Conservation (phyloP, 2,113 vertebrate genomes). For the Gadus chalcogrammus region DNA sequence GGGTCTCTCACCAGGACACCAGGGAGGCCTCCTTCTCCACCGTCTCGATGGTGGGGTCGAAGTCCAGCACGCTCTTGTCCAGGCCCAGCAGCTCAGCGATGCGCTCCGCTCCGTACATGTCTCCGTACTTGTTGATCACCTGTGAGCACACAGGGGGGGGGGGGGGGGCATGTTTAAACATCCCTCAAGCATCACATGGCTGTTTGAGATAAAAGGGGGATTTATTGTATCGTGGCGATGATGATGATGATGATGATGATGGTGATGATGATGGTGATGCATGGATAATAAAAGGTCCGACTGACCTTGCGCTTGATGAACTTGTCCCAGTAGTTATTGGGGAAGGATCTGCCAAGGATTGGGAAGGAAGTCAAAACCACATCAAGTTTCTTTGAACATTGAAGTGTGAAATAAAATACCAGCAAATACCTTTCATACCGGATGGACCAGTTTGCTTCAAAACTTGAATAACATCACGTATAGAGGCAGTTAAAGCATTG, state of each 20-base stretch:
- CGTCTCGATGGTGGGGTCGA: conserved; percentile 88
- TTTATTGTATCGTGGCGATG: too few species aligned
- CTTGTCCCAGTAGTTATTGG: conserved; percentile 99
- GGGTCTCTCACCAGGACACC: conserved; percentile 83
- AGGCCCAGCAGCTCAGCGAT: conserved; percentile 95
- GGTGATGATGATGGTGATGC: too few species aligned
- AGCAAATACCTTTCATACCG: too few species aligned
- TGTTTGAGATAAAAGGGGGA: too few species aligned
- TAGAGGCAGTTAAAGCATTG: neutral
- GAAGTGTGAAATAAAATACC: too few species aligned
- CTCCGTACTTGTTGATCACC: conserved; percentile 98
- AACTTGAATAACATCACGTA: neutral
- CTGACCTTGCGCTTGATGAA: conserved; percentile 96
- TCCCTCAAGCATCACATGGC: too few species aligned
- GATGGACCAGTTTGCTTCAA: too few species aligned
- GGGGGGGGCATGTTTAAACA: too few species aligned
- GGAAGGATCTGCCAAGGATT: conserved; percentile 83
- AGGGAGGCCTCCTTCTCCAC: conserved; percentile 87
- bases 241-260: too few species aligned
- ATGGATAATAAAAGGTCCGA: neutral
- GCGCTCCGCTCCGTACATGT: conserved; percentile 92
- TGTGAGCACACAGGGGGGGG: conserved; percentile 41
- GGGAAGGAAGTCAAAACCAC: neutral
- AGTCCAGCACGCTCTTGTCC: conserved; percentile 94
- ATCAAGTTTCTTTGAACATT: neutral